These are phyloP conservation scores for Synchiropus splendidus DNA, from an alignment of 2,113 vertebrate genomes.

Conservation along the genomic window DNA sequence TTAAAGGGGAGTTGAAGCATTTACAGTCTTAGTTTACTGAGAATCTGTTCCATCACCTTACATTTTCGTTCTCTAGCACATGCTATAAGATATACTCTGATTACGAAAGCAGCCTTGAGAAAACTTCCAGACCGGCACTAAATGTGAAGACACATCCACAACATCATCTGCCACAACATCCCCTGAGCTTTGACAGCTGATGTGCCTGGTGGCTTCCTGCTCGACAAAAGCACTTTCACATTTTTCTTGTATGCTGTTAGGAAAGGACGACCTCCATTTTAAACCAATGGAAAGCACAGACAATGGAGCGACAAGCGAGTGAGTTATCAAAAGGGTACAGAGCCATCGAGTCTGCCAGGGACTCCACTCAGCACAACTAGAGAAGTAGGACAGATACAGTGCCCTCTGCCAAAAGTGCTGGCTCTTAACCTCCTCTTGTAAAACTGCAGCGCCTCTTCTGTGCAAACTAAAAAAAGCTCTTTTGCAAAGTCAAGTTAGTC, in stretches of 20 bases:
- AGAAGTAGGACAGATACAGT: constrained; percentile 18
- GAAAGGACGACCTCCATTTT: constrained; percentile 26
- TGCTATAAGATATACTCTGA: too few relatives aligned
- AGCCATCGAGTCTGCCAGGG: constrained; percentile 23
- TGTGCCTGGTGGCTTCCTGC: not conserved
- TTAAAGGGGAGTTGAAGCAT: too few relatives aligned
- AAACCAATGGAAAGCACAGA: constrained; percentile 41
- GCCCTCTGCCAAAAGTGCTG: constrained; percentile 11
- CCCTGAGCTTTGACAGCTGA: constrained; percentile 5
- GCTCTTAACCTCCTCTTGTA: constrained; percentile 16
- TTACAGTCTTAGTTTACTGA: too few relatives aligned
- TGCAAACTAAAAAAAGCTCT: constrained; percentile 6
- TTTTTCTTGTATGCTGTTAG: constrained; percentile 1
- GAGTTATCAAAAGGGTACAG: constrained; percentile 39
- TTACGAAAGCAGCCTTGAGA: too few relatives aligned
- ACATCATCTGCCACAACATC: too few relatives aligned
- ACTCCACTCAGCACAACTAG: constrained; percentile 20
- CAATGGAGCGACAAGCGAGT: constrained; percentile 33
- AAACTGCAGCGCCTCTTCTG: constrained; percentile 16
- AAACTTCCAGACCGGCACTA: too few relatives aligned
- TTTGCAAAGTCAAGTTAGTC: too few relatives aligned
- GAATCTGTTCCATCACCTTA: too few relatives aligned
- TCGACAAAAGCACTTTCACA: too few relatives aligned
- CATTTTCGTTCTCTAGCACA: too few relatives aligned
- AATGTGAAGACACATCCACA: too few relatives aligned